These are phyloP conservation scores for Lycaon pictus DNA, from an alignment of 2,113 vertebrate genomes.

Conservation along the genomic window DNA sequence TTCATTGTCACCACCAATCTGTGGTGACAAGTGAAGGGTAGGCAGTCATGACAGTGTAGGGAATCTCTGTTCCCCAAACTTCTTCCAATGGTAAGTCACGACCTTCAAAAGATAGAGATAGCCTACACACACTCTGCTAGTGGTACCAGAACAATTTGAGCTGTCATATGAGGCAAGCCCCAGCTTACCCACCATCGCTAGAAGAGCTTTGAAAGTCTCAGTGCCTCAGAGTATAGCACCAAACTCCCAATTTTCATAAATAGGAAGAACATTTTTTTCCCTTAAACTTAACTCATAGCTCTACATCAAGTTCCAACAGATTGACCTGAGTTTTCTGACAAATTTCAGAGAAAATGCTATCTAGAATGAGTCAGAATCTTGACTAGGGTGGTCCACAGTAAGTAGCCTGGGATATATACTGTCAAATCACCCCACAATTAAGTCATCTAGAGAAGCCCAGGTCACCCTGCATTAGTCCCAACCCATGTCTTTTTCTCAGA, in stretches of 20 bases:
- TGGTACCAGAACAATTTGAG: background rate
- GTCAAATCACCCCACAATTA: background rate
- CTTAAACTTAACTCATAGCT: background rate
- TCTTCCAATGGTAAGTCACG: background rate
- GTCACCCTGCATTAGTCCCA: background rate
- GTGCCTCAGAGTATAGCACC: background rate
- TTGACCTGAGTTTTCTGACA: background rate
- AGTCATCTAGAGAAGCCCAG: background rate
- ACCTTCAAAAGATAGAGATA: background rate
- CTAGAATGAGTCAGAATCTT: background rate
- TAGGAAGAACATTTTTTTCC: background rate
- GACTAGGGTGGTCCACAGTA: too few relatives aligned
- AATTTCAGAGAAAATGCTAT: background rate
- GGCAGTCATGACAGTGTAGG: background rate
- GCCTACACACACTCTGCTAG: background rate
- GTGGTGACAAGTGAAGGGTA: fast-evolving
- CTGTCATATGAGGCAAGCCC: background rate
- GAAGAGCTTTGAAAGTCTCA: background rate
- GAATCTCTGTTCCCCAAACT: background rate
- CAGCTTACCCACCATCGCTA: background rate
- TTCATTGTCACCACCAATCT: background rate
- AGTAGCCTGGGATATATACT: background rate
- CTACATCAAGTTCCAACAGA: background rate
- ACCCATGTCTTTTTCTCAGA: background rate
- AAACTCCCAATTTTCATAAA: background rate